Base-by-base conservation (phyloP, 2,797 vertebrate genomes). In the Crenuchus spilurus region DNA sequence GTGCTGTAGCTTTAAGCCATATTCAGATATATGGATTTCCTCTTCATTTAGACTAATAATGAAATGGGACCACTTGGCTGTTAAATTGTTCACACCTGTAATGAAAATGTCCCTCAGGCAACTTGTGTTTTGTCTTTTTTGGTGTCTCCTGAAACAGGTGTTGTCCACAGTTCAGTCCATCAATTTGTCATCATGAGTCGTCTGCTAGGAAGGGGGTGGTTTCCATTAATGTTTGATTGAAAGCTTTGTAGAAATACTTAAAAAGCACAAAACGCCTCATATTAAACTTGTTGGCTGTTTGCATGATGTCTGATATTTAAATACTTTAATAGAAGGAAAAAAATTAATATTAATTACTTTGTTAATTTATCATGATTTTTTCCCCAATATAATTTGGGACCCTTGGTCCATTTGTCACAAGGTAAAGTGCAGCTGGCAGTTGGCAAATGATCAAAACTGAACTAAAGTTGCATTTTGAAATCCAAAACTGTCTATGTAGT, bases 21-120 rank as follows among this genome's bases (percentile, higher is more conserved):
- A 80, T 80, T 67, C 41, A 70, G 51, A 54, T 74, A 55, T 77
- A 39, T 69, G 57, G 70, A 54, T 39, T 52, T 57, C 61, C 48
- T 60, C 44, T 73, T 71, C 33, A 76, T 65, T 70, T 58, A 39
- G 28, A 66, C 70, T 61, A 79, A 76, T 82, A 75, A 80, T n/a
- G n/a, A n/a, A n/a, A n/a, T n/a, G n/a, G n/a, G n/a, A 76, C 72
- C 81, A 80, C 73, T 80, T 80, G 74, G 77, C 74, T 72, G 67
- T 70, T 66, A 80, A 75, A 75, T 60, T 24, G n/a, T 80, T 80
- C 75, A 82, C 78, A 80, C 75, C 69, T 75, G 65, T 46, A 75
- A 55, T 63, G 31, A 76, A 64, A 63, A 61, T 22, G 65, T 35
- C 72, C 78, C 42, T 72, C 35, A 18, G 72, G 75, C 68, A 42